Conservation (phyloP, 2,113 vertebrate species). For the Macaca mulatta region DNA sequence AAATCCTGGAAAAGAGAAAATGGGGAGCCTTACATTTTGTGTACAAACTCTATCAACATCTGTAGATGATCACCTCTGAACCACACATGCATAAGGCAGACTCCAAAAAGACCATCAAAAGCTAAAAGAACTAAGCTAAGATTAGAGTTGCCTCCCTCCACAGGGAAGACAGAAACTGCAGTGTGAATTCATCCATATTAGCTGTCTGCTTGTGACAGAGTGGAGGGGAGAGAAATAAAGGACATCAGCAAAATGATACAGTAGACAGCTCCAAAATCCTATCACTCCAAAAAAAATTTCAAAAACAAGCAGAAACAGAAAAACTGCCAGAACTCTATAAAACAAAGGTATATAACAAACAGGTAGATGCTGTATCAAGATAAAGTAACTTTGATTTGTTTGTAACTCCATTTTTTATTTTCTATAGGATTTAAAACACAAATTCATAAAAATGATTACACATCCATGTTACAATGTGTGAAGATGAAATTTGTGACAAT, state of each 20-base stretch:
- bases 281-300: background rate
- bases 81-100: background rate
- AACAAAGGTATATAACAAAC: background rate
- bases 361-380: background rate
- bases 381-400: background rate
- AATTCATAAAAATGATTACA: background rate
- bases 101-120: background rate
- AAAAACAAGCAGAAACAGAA: background rate
- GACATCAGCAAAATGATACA: background rate
- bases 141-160: background rate
- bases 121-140: background rate
- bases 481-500: background rate
- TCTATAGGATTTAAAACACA: background rate
- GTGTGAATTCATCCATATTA: background rate
- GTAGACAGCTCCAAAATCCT: background rate
- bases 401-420: background rate
- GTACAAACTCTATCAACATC: background rate
- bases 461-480: background rate
- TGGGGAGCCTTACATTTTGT: background rate
- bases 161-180: background rate
- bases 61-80: background rate
- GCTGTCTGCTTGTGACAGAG: background rate
- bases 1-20: background rate
- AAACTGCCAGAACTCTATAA: background rate
- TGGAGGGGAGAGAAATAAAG: background rate